These are phyloP conservation scores for Allacma fusca DNA, from an alignment of 2,888 invertebrate species.

Conservation along the genomic window DNA sequence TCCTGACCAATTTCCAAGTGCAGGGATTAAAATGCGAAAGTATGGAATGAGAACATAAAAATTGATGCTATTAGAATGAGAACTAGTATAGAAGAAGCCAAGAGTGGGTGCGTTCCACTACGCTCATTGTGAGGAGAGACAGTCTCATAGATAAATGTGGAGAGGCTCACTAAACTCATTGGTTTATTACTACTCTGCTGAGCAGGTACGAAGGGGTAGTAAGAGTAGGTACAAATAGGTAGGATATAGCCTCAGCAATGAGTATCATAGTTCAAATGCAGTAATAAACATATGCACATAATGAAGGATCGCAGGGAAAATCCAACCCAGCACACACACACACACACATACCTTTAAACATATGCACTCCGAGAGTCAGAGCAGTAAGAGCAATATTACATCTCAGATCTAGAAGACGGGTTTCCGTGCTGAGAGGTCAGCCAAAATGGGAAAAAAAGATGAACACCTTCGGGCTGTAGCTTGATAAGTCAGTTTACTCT, in stretches of 20 bases:
- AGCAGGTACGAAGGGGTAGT: no score
- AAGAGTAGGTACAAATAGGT: no score
- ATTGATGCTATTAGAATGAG: conserved; percentile 36
- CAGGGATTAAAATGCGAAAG: conserved; percentile 30
- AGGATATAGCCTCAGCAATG: no score
- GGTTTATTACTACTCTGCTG: no score
- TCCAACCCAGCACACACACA: conserved; percentile 5
- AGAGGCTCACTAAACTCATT: neutral
- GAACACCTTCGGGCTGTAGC: conserved; percentile 30
- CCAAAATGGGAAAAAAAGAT: conserved; percentile 43
- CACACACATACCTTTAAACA: no score
- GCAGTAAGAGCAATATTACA: no score
- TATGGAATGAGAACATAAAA: conserved; percentile 35
- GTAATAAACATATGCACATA: no score
- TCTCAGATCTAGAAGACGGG: conserved; percentile 31
- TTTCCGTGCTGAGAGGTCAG: conserved; percentile 45
- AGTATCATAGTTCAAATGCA: no score
- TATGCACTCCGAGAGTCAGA: no score
- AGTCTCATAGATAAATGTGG: neutral
- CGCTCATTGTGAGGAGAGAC: conserved; percentile 19
- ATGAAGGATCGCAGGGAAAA: no score
- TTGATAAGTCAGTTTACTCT: conserved; percentile 31
- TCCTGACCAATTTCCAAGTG: conserved; percentile 27
- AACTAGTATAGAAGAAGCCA: conserved; percentile 14
- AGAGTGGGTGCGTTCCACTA: conserved; percentile 36